Conservation (phyloP, 2,888 invertebrate species). For the Cephus sareptanus region DNA sequence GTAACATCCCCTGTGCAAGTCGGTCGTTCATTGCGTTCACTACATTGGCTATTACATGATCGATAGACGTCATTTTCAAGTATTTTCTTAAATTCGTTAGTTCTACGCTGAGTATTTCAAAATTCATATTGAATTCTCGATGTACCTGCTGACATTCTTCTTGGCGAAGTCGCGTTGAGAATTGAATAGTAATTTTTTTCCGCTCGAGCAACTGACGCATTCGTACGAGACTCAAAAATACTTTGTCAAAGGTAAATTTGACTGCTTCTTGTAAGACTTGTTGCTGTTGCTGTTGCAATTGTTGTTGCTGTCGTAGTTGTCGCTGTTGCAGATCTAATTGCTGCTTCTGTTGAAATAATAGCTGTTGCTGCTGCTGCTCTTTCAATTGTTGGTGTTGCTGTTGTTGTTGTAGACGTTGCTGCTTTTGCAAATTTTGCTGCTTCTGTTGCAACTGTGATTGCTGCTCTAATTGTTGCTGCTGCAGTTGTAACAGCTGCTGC, state of each 20-base stretch:
- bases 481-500: conserved; percentile 55
- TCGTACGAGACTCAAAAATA: conserved; percentile 7
- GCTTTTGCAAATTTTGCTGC: no score
- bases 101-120: no score
- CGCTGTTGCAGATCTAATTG: not conserved
- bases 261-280: not conserved
- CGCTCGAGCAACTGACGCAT: conserved; percentile 10
- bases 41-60: no score
- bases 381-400: not conserved
- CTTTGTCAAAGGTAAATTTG: conserved; percentile 3
- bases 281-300: not conserved
- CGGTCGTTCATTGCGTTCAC: no score
- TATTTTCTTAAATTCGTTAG: no score
- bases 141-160: conserved; percentile 6
- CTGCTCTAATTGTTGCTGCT: conserved; percentile 37
- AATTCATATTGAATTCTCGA: conserved; percentile 8
- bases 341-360: not conserved
- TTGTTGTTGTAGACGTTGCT: not conserved
- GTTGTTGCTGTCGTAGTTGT: no score
- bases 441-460: not conserved
- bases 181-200: not conserved
- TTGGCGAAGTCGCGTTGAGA: conserved; percentile 10
- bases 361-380: not conserved
- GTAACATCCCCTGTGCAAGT: no score
- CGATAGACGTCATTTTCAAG: no score